phyloP scores from a whole-genome alignment of 2,113 vertebrate species.

The Collichthys lucidus region DNA sequence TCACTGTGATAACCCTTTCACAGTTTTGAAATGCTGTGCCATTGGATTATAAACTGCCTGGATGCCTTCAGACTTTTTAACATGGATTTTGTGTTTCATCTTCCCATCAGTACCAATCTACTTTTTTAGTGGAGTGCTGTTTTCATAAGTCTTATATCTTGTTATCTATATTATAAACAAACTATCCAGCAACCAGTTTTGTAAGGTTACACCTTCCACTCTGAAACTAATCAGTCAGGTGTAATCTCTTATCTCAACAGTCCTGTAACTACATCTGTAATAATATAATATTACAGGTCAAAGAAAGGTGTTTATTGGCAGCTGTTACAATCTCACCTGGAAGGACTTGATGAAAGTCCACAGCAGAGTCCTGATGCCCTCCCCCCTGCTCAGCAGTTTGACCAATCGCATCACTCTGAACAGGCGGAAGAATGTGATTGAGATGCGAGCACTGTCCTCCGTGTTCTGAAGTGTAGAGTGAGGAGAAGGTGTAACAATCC shows the following conservation, averaged over 20 bases:
- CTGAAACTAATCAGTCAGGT: too few relatives aligned
- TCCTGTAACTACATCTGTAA: not conserved
- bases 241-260: not conserved
- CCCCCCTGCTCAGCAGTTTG: constrained; percentile 96
- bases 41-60: too few relatives aligned
- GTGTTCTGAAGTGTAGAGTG: constrained; percentile 87
- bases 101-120: not conserved
- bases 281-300: not conserved
- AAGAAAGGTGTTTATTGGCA: not conserved
- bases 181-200: too few relatives aligned
- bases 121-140: not conserved
- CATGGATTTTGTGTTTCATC: too few relatives aligned
- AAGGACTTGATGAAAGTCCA: constrained; percentile 99
- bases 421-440: constrained; percentile 99
- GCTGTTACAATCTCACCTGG: constrained; percentile 86
- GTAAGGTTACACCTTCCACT: too few relatives aligned
- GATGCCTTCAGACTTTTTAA: not conserved
- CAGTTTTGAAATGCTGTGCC: too few relatives aligned
- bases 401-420: constrained; percentile 99
- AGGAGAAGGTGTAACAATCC: constrained; percentile 13
- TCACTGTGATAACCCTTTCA: too few relatives aligned
- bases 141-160: not conserved
- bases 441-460: constrained; percentile 97
- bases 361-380: constrained; percentile 96
- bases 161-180: too few relatives aligned